Percentiles rank a stretch among this genome's conserved stretches.
Conservation (phyloP, 1,140 invertebrate genomes). For the Drosophila pectinifera region DNA sequence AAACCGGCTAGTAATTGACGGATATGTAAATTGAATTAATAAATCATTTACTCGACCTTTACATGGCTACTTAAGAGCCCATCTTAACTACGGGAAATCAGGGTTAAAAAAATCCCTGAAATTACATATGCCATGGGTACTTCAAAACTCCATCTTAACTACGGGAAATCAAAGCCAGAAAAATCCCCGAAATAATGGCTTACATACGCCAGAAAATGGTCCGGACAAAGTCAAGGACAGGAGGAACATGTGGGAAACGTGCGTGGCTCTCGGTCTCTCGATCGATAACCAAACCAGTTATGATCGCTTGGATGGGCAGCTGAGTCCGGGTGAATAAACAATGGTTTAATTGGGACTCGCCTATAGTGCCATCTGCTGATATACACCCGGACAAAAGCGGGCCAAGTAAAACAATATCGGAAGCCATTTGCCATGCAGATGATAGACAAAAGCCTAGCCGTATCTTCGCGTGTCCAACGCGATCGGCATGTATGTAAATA, state of each 20-base stretch:
- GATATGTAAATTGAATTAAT: conserved; percentile 49
- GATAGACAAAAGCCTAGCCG: conserved; percentile 15
- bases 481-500: conserved; percentile 74
- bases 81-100: conserved; percentile 47
- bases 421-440: conserved; percentile 70
- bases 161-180: conserved; percentile 2
- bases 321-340: conserved; percentile 23
- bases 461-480: conserved; percentile 23
- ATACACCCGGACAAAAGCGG: conserved; percentile 37
- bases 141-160: conserved; percentile 54
- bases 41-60: conserved; percentile 41
- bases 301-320: too few relatives aligned
- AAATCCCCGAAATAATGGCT: conserved; percentile 8
- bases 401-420: conserved; percentile 55
- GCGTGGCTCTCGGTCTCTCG: background rate
- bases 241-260: conserved; percentile 17
- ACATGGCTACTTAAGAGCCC: conserved; percentile 38
- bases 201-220: conserved; percentile 34
- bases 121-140: too few relatives aligned
- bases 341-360: conserved; percentile 45
- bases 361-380: conserved; percentile 6
- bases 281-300: conserved; percentile 32
- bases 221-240: conserved; percentile 59
- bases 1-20: conserved; percentile 9
- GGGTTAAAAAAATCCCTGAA: background rate